Evolutionary conservation across 2,113 vertebrate species (phyloP).

Genomic region (Heloderma charlesbogerti): DNA sequence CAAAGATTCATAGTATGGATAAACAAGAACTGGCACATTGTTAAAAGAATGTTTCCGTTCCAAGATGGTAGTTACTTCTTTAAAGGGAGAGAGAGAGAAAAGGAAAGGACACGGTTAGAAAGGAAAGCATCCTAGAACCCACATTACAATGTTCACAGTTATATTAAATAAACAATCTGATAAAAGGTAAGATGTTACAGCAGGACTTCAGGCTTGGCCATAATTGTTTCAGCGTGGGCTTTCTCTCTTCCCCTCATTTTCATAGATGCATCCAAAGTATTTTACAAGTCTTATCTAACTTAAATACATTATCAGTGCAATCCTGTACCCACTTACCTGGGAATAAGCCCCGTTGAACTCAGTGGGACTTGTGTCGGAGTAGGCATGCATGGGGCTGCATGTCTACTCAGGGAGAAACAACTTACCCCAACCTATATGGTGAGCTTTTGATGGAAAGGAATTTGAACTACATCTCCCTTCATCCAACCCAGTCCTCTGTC

Average conservation of each 20-base stretch:
- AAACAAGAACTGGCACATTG: slow-evolving; percentile 77
- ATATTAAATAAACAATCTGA: not conserved
- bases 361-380: too few relatives aligned
- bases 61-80: slow-evolving; percentile 81
- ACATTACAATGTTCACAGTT: not conserved
- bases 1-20: slow-evolving; percentile 84
- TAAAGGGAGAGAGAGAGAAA: slow-evolving; percentile 40
- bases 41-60: slow-evolving; percentile 75
- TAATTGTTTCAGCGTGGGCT: too few relatives aligned
- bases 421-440: not conserved
- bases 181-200: not conserved
- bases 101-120: not conserved
- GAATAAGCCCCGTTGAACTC: too few relatives aligned
- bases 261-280: not conserved
- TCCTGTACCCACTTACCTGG: not conserved
- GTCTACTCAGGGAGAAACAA: not conserved
- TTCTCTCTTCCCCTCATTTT: not conserved
- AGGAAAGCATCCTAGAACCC: not conserved
- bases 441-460: not conserved
- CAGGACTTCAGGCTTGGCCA: not conserved
- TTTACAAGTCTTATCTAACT: not conserved
- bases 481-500: not conserved
- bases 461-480: not conserved
- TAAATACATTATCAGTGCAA: not conserved
- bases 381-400: not conserved